Base-by-base conservation (phyloP, 2,113 vertebrate species). In the Channa argus region DNA sequence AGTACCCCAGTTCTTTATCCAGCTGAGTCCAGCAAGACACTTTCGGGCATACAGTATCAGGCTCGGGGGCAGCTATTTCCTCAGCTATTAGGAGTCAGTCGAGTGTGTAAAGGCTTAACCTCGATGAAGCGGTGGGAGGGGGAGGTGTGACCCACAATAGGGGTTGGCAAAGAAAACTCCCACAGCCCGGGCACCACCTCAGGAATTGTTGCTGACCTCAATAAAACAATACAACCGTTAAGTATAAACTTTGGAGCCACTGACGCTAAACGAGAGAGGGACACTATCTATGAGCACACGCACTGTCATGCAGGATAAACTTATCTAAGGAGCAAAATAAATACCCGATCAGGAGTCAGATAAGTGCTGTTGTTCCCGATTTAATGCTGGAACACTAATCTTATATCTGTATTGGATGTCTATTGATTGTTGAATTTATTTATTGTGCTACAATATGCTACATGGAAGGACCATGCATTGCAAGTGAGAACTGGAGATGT, bases 21-120 rank as follows among this genome's bases (percentile, higher is more conserved):
- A 91, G 90, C 82, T 88, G 86, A 86, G 73, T 78, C 82, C 77
- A 66, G 77, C 87, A 87, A 85, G 86, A 83, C 87, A 87, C 81
- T 74, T 68, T 62, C 14, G 68, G 86, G 62, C 86, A 44, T 79
- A 85, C 87, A 84, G 85, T 84, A 77, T 80, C 68, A 14, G 79
- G 63, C 73, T 79, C 24, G 62, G 74, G 82, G 83, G 78, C 74
- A 66, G 82, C 85, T 86, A 78, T 93, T 88, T 90, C 72, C 79
- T 78, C 80, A 50, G 47, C 82, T 88, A 87, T 92, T 83, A 84
- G 50, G 74, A 87, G 71, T 75, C 77, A 80, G 77, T 74, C 39
- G 66, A 84, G 86, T 76, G 88, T 89, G 86, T 88, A 59, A 77
- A 87, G 71, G 89, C 86, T 82, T 85, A 86, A 85, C 84, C 83